Base-by-base conservation (phyloP, 2,888 invertebrate genomes). In the Tricholauxania praeusta region DNA sequence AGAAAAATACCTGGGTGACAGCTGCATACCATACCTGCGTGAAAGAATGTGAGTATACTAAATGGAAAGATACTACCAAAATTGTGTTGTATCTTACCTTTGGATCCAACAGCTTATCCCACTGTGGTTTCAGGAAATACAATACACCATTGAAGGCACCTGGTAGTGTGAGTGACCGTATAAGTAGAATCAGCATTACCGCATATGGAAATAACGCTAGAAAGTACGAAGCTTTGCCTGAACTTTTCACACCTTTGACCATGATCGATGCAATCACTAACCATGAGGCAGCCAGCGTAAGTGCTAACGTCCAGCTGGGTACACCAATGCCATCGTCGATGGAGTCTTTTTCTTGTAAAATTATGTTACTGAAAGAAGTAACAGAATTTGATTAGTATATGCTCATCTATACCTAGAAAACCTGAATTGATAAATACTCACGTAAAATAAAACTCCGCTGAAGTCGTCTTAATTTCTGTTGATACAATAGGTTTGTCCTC, bases 171-270 rank as follows among this genome's bases (percentile, higher is more conserved):
- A 89, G 84, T 0, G 92, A 89, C 65, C 91, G 87, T 64, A 91
- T 86, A n/a, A 93, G 86, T 65, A 93, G 84, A 19, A 89, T 88
- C 39, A 90, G 78, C 84, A 93, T 89, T 62, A 93, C 89, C 57
- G 89, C 82, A 79, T 92, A 91, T 0, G 93, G 92, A 81, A 92
- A 92, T 19, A 93, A 85, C 0, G 93, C 93, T 4, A 93, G 89
- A 79, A 94, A 91, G 82, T 93, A 93, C 3, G 93, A 91, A 0
- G 90, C 91, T 82, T 91, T 91, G 52, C 91, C 91, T 1, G 90
- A 89, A 77, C 90, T 90, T 79, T 89, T 88, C 6, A 91, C 89
- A 3, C 91, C 91, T 72, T 89, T 89, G 12, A 89, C 87, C 59
- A 91, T 84, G 60, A 90, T 89, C 3, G 87, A 79, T 48, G 88